phyloP scores from a whole-genome alignment of 2,888 invertebrate genomes.

The Apocheima hispidaria region DNA sequence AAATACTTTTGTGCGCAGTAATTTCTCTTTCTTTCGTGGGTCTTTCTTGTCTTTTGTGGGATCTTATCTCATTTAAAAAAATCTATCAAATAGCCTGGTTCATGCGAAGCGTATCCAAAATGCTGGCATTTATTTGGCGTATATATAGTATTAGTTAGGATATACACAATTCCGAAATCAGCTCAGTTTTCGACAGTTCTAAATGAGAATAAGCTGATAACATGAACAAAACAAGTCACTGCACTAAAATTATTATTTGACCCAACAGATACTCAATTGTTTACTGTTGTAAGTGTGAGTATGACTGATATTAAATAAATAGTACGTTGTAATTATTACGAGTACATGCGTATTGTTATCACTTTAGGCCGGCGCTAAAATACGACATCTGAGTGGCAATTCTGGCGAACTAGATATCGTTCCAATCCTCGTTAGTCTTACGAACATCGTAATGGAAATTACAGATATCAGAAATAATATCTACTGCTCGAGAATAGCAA shows the following conservation, averaged over 20 bases:
- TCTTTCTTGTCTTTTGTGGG: too few species aligned
- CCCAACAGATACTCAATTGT: conserved; percentile 1
- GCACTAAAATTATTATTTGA: conserved; percentile 11
- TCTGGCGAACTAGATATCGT: neutral
- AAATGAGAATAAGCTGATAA: neutral
- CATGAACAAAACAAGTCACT: conserved; percentile 13
- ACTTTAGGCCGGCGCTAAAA: conserved; percentile 21
- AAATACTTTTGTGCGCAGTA: too few species aligned
- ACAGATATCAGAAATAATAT: neutral
- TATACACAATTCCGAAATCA: neutral
- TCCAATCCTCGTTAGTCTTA: neutral
- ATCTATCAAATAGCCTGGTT: too few species aligned
- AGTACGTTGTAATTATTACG: conserved; percentile 7
- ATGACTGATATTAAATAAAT: conserved; percentile 14
- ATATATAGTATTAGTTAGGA: too few species aligned
- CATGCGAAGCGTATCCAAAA: too few species aligned
- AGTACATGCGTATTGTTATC: conserved; percentile 20
- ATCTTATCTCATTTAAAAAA: too few species aligned
- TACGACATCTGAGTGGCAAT: neutral
- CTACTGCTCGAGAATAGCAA: neutral
- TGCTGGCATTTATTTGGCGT: too few species aligned
- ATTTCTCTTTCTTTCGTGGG: too few species aligned
- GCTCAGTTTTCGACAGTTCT: neutral
- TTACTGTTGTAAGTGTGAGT: neutral
- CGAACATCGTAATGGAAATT: neutral